A percentile compares a stretch with the other conserved stretches of the same genome.
Conservation (phyloP, 2,113 vertebrate species). For the Mus pahari region DNA sequence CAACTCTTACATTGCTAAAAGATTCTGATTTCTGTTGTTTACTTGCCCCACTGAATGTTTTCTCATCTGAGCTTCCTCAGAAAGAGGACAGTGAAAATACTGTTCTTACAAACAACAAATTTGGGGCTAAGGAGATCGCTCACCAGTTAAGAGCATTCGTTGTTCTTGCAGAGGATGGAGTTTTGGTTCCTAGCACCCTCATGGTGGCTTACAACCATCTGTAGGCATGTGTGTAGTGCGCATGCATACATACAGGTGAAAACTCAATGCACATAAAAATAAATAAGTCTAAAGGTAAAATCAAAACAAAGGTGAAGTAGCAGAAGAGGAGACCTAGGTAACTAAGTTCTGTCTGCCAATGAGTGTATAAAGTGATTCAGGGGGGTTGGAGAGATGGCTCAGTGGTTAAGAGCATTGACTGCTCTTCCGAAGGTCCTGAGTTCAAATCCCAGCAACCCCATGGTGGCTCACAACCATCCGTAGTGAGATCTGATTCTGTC, state of each 20-base stretch:
- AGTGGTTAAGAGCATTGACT: too few relatives aligned
- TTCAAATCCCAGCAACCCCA: too few relatives aligned
- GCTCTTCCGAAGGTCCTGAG: too few relatives aligned
- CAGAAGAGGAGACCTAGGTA: constrained; percentile 11
- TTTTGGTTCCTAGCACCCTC: not conserved
- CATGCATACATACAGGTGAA: not conserved
- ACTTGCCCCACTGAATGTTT: not conserved
- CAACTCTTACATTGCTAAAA: not conserved
- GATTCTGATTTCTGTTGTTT: constrained; percentile 37
- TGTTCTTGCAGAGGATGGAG: not conserved
- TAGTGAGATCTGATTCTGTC: too few relatives aligned
- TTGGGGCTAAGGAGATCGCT: not conserved
- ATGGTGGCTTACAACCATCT: not conserved
- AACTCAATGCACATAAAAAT: not conserved
- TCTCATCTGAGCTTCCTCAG: not conserved
- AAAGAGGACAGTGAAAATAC: constrained; percentile 18
- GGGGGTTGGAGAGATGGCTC: too few relatives aligned
- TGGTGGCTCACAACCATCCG: too few relatives aligned
- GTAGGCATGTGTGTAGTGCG: not conserved
- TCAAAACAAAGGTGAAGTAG: not conserved
- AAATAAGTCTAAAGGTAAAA: not conserved
- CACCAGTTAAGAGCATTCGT: not conserved
- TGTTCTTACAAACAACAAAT: not conserved
- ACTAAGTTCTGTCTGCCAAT: not conserved
- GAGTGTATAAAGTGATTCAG: not conserved